Percentiles rank a stretch among this genome's conserved stretches.
phyloP scores from a whole-genome alignment of 2,113 vertebrate genomes.

The Amia ocellicauda region DNA sequence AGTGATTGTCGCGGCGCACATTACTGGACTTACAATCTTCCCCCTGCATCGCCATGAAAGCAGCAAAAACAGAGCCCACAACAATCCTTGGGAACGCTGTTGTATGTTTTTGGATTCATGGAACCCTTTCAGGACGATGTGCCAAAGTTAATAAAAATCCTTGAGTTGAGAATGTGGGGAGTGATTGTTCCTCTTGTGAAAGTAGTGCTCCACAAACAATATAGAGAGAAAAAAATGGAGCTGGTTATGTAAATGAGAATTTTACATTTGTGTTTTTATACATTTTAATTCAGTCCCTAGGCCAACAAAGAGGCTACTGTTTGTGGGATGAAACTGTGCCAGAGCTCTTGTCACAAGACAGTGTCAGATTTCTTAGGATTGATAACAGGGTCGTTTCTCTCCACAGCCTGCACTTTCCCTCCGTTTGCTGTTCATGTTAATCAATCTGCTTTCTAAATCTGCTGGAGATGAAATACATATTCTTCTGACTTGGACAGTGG shows the following conservation, averaged over 20 bases:
- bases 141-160: slow-evolving; percentile 2
- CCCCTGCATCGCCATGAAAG: too few relatives aligned
- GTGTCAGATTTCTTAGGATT: slow-evolving; percentile 24
- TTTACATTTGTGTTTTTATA: slow-evolving; percentile 16
- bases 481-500: too few relatives aligned
- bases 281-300: slow-evolving; percentile 18
- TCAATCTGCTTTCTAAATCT: not conserved
- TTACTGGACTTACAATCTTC: too few relatives aligned
- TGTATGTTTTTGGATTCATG: not conserved
- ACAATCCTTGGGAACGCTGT: not conserved
- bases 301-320: slow-evolving; percentile 24
- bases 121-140: not conserved
- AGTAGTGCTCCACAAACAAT: not conserved
- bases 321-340: slow-evolving; percentile 5
- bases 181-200: not conserved
- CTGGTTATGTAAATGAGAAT: slow-evolving; percentile 15
- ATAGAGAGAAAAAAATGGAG: slow-evolving; percentile 8
- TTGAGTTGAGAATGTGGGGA: not conserved
- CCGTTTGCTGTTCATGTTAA: not conserved
- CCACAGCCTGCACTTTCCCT: not conserved
- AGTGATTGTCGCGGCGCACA: too few relatives aligned
- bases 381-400: slow-evolving; percentile 17
- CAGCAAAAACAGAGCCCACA: not conserved
- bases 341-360: slow-evolving; percentile 15
- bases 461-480: too few relatives aligned